These are phyloP conservation scores for Lepus europaeus DNA, from an alignment of 2,113 vertebrate genomes.

Conservation along the genomic window DNA sequence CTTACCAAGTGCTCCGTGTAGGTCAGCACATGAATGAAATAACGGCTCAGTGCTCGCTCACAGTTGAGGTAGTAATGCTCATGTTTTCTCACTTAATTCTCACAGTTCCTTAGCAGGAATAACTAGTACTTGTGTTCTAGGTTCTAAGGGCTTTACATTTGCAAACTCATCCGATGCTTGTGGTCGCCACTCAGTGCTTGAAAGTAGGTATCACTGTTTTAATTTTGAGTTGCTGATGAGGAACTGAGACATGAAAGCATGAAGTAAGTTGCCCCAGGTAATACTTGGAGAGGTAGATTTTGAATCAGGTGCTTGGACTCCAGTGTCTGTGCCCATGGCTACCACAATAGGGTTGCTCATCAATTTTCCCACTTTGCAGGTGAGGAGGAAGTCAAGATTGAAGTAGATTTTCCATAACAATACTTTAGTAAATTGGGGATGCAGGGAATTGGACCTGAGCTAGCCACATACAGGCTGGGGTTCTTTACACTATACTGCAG, in stretches of 20 bases:
- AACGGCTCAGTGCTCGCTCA: background rate
- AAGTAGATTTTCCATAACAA: background rate
- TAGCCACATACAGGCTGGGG: background rate
- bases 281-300: background rate
- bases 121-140: background rate
- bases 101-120: background rate
- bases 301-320: background rate
- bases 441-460: background rate
- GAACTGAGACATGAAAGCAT: background rate
- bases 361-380: background rate
- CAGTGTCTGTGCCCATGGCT: background rate
- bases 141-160: background rate
- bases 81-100: background rate
- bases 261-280: background rate
- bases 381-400: slow-evolving; percentile 9
- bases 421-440: slow-evolving; percentile 14
- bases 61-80: background rate
- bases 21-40: too few relatives aligned
- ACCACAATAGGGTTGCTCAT: background rate
- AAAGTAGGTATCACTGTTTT: background rate
- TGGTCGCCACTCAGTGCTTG: background rate
- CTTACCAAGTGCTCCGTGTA: background rate
- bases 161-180: background rate
- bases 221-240: background rate
- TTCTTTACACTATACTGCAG: background rate